Conservation (phyloP, 1,140 invertebrate genomes). For the Rhopalosiphum padi region DNA sequence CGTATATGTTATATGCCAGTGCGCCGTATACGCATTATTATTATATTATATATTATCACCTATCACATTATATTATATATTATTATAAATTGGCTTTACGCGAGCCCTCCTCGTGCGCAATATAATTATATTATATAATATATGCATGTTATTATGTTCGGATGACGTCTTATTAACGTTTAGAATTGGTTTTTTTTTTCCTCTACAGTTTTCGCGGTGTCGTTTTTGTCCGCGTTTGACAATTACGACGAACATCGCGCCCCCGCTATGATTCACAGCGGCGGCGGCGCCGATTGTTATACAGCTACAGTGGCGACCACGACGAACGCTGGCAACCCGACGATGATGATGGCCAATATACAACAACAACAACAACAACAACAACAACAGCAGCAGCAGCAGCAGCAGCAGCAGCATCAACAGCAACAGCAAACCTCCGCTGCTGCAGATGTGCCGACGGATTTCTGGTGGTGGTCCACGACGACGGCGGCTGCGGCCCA, state of each 20-base stretch:
- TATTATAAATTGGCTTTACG: not conserved
- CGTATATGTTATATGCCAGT: not conserved
- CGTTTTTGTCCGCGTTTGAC: not conserved
- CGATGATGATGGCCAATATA: not conserved
- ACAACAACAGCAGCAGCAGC: not conserved
- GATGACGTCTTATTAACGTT: not conserved
- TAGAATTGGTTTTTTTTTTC: not conserved
- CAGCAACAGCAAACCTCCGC: not conserved
- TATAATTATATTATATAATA: not conserved
- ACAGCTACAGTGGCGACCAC: not conserved
- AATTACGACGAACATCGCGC: not conserved
- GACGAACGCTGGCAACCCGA: not conserved
- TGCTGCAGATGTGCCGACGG: not conserved
- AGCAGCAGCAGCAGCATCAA: not conserved
- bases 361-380: not conserved
- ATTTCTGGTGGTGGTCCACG: conserved; percentile 22
- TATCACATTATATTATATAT: not conserved
- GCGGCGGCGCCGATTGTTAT: not conserved
- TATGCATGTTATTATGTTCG: not conserved
- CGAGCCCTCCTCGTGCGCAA: not conserved
- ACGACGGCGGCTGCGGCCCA: not conserved
- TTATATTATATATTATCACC: no score
- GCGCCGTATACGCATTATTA: no score
- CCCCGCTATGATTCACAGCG: not conserved
- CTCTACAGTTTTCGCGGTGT: not conserved